These are phyloP conservation scores for Triplophysa yarkandensis DNA, from an alignment of 2,797 vertebrate genomes.

Conservation along the genomic window DNA sequence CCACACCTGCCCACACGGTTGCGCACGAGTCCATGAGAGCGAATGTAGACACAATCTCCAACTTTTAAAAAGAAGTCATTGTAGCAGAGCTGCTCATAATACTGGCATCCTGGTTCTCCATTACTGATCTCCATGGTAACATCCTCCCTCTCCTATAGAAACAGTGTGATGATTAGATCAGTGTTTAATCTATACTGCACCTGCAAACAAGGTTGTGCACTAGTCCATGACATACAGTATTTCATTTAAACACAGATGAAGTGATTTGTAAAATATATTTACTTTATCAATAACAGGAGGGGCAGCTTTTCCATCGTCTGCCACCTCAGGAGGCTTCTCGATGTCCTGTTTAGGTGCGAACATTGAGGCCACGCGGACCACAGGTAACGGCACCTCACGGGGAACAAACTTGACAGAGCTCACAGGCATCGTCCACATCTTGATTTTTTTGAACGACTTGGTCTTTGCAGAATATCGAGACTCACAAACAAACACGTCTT, in stretches of 20 bases:
- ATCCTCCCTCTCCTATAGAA: slow-evolving; percentile 90
- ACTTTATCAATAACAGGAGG: slow-evolving; percentile 89
- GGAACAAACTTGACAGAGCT: slow-evolving; percentile 91
- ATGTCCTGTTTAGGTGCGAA: slow-evolving; percentile 90
- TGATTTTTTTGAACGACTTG: slow-evolving; percentile 99
- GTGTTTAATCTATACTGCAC: not conserved
- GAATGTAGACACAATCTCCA: slow-evolving; percentile 95
- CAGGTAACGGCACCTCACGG: slow-evolving; percentile 89
- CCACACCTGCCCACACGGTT: slow-evolving; percentile 92
- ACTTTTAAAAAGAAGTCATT: slow-evolving; percentile 95
- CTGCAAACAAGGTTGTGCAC: too few species aligned
- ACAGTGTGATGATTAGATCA: slow-evolving; percentile 15
- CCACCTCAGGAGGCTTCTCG: slow-evolving; percentile 81
- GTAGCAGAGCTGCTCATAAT: slow-evolving; percentile 94
- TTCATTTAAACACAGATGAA: not conserved
- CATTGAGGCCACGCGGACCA: slow-evolving; percentile 95
- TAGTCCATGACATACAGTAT: too few species aligned
- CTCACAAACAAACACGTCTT: slow-evolving; percentile 96
- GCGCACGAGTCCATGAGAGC: slow-evolving; percentile 91
- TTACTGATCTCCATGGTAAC: slow-evolving; percentile 91
- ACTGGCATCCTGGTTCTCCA: slow-evolving; percentile 93
- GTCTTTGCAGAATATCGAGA: slow-evolving; percentile 97
- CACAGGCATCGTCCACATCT: slow-evolving; percentile 96
- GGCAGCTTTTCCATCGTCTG: slow-evolving; percentile 83
- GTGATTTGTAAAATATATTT: not conserved